Evolutionary conservation across 2,113 vertebrate genomes (phyloP), one percentile per base, ranked within the genome.

Genomic region (Potamarius usumacintae): DNA sequence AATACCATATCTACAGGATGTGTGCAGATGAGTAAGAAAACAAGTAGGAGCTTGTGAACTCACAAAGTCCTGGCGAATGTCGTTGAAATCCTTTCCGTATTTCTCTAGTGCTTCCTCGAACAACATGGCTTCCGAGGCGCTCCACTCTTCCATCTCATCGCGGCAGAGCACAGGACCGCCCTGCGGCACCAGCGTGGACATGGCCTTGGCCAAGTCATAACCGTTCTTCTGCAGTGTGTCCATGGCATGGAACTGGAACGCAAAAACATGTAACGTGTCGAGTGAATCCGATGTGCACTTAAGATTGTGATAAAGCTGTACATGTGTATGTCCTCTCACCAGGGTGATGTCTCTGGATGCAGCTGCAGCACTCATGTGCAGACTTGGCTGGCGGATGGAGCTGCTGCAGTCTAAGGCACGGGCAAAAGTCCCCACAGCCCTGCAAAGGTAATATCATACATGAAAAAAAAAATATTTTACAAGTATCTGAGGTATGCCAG

Each of bases 111-210:
- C 97, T 91, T 98, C 97, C 85, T 98, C 97, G 12, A 98, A 98
- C 0, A 98, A 93, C 97, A 98, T 98, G 89, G 97, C 97, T 91
- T 98, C 97, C 0, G 97, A 98, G 20, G 97, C 97, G 1, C 97
- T 97, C 97, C 97, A 98, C 86, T 98, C 97, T 90, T 98, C 97
- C 97, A 98, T 98, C 94, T 98, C 97, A 30, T 98, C 97, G 0
- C 97, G 95, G 89, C 97, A 98, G 1, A 98, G 93, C 87, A 98
- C 97, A 0, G 97, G 97, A 0, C 97, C 97, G 0, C 97, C 97
- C 93, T 98, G 97, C 4, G 97, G 97, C 58, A 98, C 97, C 92
- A 99, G 94, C 1, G 96, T 98, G 0, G 97, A 96, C 97, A 98
- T 98, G 88, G 97, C 97, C 89, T 96, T 96, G 48, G 97, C 97